phyloP scores from a whole-genome alignment of 2,797 vertebrate species.

The Periophthalmus magnuspinnatus region DNA sequence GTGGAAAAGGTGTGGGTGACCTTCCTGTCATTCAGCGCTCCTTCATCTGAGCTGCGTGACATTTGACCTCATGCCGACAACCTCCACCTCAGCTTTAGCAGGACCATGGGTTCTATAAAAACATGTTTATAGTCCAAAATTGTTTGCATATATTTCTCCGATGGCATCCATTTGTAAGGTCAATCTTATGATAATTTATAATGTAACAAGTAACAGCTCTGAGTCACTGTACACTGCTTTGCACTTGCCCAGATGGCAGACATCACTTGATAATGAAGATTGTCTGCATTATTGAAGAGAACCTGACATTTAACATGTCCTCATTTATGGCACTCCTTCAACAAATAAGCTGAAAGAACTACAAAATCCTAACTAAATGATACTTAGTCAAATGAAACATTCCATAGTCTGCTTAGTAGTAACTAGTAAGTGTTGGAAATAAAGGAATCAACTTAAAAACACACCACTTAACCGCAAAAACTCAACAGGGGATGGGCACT shows the following conservation, averaged over 20 bases:
- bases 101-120: constrained; percentile 19
- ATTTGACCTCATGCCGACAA: constrained; percentile 55
- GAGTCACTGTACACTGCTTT: too few species aligned
- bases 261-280: too few species aligned
- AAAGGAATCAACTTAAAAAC: constrained; percentile 21
- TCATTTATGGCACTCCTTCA: too few species aligned
- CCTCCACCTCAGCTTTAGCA: constrained; percentile 29
- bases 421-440: constrained; percentile 19
- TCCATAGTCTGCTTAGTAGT: constrained; percentile 59
- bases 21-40: constrained; percentile 77
- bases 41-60: constrained; percentile 64
- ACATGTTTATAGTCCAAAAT: background rate
- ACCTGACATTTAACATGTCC: too few species aligned
- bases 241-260: too few species aligned
- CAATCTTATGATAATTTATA: constrained; percentile 61
- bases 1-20: constrained; percentile 70
- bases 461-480: constrained; percentile 59
- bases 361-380: constrained; percentile 69
- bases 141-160: background rate
- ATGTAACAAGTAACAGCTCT: too few species aligned
- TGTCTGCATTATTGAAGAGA: too few species aligned
- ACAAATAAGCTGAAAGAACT: too few species aligned
- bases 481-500: constrained; percentile 76
- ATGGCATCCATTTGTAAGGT: background rate
- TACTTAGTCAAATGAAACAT: constrained; percentile 73